A percentile compares a stretch with the other conserved stretches of the same genome.
These are phyloP conservation scores for Ammodytes marinus DNA, from an alignment of 2,113 vertebrate species.

Conservation along the genomic window DNA sequence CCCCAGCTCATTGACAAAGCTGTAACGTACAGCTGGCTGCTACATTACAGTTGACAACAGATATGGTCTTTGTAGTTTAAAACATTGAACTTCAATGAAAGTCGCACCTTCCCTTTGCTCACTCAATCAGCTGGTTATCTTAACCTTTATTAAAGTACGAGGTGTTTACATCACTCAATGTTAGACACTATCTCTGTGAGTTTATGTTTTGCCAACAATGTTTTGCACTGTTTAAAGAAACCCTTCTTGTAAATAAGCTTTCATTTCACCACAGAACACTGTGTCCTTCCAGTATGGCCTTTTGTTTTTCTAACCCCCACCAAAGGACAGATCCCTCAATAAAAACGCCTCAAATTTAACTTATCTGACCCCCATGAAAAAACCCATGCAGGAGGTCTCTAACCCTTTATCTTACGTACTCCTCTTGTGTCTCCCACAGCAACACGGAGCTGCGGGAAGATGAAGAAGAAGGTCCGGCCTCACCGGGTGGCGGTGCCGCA, in stretches of 20 bases:
- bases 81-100: neutral
- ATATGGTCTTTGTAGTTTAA: neutral
- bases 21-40: constrained; percentile 2
- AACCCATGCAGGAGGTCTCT: neutral
- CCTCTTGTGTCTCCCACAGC: constrained; percentile 49
- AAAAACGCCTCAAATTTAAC: neutral
- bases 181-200: neutral
- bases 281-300: neutral
- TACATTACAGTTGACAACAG: neutral
- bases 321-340: too few species aligned
- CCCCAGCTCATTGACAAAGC: constrained; percentile 31
- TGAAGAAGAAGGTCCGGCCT: constrained; percentile 97
- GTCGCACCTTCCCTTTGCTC: neutral
- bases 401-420: neutral
- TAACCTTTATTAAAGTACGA: neutral
- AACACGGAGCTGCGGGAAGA: constrained; percentile 78
- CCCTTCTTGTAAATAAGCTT: neutral
- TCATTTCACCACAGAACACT: neutral
- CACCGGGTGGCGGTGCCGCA: constrained; percentile 89
- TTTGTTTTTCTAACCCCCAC: neutral
- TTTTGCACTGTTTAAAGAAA: neutral
- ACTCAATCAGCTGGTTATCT: neutral
- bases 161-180: neutral
- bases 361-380: neutral
- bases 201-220: neutral